Evolutionary conservation across 2,113 vertebrate genomes (phyloP).

Genomic region (Phodopus roborovskii): DNA sequence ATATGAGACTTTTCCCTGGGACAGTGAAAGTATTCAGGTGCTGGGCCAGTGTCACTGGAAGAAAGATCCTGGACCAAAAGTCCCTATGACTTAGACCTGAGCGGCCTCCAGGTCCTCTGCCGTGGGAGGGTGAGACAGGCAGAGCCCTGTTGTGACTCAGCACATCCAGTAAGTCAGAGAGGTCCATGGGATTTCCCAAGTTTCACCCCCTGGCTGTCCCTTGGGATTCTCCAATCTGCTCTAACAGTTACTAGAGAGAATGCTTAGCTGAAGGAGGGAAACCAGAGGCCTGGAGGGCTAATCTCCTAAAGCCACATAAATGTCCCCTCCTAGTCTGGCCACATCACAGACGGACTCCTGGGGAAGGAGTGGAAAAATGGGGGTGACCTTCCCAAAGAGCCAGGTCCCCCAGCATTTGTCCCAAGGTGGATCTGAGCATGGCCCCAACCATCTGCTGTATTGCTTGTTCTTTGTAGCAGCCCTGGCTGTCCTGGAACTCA

Average conservation of each 20-base stretch:
- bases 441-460: background rate
- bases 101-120: rapidly evolving
- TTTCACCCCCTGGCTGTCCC: background rate
- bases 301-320: background rate
- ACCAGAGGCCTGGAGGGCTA: background rate
- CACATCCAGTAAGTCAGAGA: background rate
- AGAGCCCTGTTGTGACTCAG: background rate
- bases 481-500: background rate
- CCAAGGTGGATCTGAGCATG: background rate
- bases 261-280: background rate
- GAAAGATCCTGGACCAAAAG: background rate
- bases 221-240: background rate
- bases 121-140: rapidly evolving
- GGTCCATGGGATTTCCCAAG: background rate
- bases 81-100: background rate
- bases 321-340: background rate
- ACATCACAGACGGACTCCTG: background rate
- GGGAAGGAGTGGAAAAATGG: background rate
- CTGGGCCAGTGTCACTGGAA: background rate
- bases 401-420: background rate
- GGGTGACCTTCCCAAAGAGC: background rate
- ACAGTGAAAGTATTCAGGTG: background rate
- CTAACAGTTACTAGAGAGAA: background rate
- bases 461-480: background rate
- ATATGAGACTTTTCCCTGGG: background rate